These are phyloP conservation scores for Hemistola chrysoprasaria DNA, from an alignment of 2,888 invertebrate genomes.

Conservation along the genomic window DNA sequence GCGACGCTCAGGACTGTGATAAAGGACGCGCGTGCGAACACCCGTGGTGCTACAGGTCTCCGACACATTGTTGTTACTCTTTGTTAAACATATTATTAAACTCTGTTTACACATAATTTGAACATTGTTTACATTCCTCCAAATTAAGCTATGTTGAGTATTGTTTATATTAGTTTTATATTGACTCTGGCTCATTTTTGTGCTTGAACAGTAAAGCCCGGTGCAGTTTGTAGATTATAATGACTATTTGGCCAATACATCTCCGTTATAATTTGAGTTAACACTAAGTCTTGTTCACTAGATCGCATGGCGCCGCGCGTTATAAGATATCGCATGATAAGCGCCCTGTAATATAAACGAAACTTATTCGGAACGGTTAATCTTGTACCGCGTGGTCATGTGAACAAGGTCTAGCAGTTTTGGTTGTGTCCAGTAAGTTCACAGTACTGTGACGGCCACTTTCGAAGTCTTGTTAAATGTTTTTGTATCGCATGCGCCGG, in stretches of 20 bases:
- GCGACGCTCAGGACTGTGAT: conserved; percentile 27
- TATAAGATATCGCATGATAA: no score
- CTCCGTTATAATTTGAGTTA: no score
- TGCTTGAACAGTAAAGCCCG: conserved; percentile 23
- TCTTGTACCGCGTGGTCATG: no score
- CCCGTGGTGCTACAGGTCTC: conserved; percentile 74
- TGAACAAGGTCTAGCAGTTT: conserved; percentile 32
- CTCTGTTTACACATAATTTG: conserved; percentile 72
- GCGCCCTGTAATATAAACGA: no score
- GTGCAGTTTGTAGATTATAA: conserved; percentile 15
- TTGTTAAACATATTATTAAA: conserved; percentile 62
- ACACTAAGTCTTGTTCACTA: no score
- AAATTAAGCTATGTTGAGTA: conserved; percentile 75
- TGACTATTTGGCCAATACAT: no score
- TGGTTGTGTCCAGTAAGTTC: conserved; percentile 11
- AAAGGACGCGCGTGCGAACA: conserved; percentile 34
- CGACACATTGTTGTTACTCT: conserved; percentile 68
- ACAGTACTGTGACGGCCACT: no score
- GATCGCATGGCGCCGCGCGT: no score
- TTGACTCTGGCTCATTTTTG: conserved; percentile 42
- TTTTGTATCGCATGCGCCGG: conserved; percentile 63
- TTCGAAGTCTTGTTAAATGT: no score
- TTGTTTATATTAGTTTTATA: conserved; percentile 74
- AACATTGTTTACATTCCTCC: conserved; percentile 80
- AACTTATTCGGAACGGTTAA: no score